Evolutionary conservation across 2,797 vertebrate genomes (phyloP).

Genomic region (Leptatherina wallacei): DNA sequence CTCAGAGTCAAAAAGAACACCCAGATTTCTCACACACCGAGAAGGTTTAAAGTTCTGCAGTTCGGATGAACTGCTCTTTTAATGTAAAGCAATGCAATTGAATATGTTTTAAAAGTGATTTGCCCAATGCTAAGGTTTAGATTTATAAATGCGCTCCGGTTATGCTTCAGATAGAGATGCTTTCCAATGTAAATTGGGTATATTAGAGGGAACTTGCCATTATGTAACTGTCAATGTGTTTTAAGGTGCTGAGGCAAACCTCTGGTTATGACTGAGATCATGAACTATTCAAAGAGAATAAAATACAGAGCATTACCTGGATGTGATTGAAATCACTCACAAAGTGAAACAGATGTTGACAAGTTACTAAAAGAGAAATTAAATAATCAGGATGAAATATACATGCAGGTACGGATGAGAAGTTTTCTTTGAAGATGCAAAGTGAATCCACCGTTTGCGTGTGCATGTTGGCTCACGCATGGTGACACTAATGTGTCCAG

Average conservation of each 20-base stretch:
- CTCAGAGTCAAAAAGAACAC: no score
- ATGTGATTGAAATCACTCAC: not conserved
- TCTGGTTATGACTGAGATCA: not conserved
- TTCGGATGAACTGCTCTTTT: no score
- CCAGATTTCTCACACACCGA: no score
- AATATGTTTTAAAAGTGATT: no score
- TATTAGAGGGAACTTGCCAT: not conserved
- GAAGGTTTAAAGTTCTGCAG: no score
- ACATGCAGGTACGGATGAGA: slow-evolving; percentile 18
- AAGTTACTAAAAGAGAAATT: not conserved
- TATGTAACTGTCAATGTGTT: not conserved
- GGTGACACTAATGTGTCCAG: slow-evolving; percentile 76
- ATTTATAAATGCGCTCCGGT: no score
- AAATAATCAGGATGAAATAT: slow-evolving; percentile 7
- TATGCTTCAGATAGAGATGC: not conserved
- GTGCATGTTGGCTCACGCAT: slow-evolving; percentile 47
- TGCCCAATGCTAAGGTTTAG: no score
- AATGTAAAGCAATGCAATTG: no score
- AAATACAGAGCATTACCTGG: not conserved
- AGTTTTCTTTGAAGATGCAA: slow-evolving; percentile 39
- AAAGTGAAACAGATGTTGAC: slow-evolving; percentile 4
- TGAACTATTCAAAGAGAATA: not conserved
- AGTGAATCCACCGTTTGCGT: slow-evolving; percentile 24
- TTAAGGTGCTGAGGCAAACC: not conserved
- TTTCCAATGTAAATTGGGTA: not conserved